Evolutionary conservation across 1,140 invertebrate genomes (phyloP).

Genomic region (Caenorhabditis brenneri): DNA sequence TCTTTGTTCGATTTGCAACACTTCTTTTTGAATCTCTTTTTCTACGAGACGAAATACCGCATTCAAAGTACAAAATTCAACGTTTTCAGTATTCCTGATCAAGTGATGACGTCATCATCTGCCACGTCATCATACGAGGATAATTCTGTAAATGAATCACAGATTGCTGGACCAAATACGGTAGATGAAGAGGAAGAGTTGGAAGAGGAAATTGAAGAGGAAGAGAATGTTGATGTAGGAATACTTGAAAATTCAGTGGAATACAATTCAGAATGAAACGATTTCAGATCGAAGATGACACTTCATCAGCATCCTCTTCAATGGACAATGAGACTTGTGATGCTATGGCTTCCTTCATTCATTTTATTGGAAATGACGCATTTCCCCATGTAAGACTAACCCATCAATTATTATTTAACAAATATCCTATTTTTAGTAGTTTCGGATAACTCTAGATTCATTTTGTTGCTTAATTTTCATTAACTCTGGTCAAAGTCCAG

Average conservation of each 20-base stretch:
- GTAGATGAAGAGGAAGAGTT: conserved; percentile 13
- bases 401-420: not conserved
- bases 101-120: conserved; percentile 32
- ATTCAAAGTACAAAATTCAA: not conserved
- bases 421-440: too few relatives aligned
- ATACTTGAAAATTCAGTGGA: not conserved
- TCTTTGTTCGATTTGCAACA: conserved; percentile 29
- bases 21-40: not conserved
- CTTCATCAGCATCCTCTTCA: conserved; percentile 5
- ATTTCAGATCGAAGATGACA: conserved; percentile 34
- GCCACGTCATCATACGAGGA: conserved; percentile 29
- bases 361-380: conserved; percentile 34
- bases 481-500: too few relatives aligned
- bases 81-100: not conserved
- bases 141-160: not conserved
- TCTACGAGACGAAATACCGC: too few relatives aligned
- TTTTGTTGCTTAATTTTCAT: too few relatives aligned
- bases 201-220: conserved; percentile 30
- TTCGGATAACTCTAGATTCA: too few relatives aligned
- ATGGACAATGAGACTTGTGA: conserved; percentile 10
- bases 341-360: conserved; percentile 25
- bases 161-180: not conserved
- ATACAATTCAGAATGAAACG: not conserved
- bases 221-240: conserved; percentile 12
- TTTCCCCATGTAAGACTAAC: conserved; percentile 42